Evolutionary conservation across 2,888 invertebrate genomes (phyloP), one percentile per base, ranked within the genome.

Genomic region (Hartigia nigra): DNA sequence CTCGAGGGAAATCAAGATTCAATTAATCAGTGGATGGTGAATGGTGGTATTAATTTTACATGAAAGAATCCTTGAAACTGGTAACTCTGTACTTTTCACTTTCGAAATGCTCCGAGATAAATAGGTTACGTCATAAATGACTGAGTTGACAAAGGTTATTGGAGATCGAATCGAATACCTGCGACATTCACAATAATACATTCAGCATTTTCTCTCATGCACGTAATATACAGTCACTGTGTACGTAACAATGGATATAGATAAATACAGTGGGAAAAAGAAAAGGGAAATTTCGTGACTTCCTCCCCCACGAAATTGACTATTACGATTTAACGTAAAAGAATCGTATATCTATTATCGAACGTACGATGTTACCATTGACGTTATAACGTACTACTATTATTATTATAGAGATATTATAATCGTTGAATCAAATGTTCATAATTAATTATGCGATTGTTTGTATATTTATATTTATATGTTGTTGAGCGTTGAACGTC

Each of bases 391-490:
- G 1, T 34, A 75, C 12, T 36, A 36, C 12, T 31, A 75, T 31
- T 31, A 36, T n/a, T 74, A 76, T 55, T 75, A 39, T 76, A 70
- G 69, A 69, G 31, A 76, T 72, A 72, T 79, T 78, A 55, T 70
- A 79, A 70, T 74, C 76, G 81, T 83, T 80, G 82, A 79, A 81
- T 70, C 80, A 23, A 78, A 83, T 85, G 77, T 84, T 85, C 82
- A 81, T 82, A 79, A 83, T 82, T 83, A 74, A 82, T 85, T 84
- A 82, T 83, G 80, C 81, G 82, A 83, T 85, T 82, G 80, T 83
- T 84, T 84, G 78, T 84, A 86, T 82, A 85, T 86, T 86, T 82
- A 82, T 83, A 86, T 86, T 84, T 80, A 81, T 82, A 83, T 80
- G 84, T 84, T 82, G 84, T 88, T 84, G 79, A 83, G 81, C 79